Conservation (phyloP, 1,140 invertebrate genomes). For the Macrobrachium nipponense region DNA sequence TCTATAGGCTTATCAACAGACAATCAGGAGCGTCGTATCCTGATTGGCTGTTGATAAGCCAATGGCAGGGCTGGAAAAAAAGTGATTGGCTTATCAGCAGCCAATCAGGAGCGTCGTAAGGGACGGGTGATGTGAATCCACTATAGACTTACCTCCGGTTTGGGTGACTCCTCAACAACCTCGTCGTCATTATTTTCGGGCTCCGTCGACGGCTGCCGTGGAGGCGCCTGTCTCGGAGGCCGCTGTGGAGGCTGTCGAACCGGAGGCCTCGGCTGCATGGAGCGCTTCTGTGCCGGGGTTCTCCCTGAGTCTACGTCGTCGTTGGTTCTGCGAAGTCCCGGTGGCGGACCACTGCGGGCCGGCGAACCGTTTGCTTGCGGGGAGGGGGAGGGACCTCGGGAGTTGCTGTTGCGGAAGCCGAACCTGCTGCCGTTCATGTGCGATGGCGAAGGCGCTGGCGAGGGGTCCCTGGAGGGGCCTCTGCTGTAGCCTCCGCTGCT, state of each 20-base stretch:
- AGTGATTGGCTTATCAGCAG: no score
- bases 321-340: not conserved
- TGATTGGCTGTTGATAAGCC: no score
- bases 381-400: conserved; percentile 16
- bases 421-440: conserved; percentile 25
- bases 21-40: no score
- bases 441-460: conserved; percentile 54
- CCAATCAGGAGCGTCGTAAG: no score
- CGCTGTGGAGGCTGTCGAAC: conserved; percentile 19
- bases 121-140: no score
- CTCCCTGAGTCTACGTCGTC: not conserved
- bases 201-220: not conserved
- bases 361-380: conserved; percentile 41
- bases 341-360: conserved; percentile 26
- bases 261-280: not conserved
- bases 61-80: no score
- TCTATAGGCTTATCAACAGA: no score
- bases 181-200: not conserved
- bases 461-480: conserved; percentile 63
- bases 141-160: not conserved
- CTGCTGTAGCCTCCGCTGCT: conserved; percentile 65
- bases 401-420: conserved; percentile 26
- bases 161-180: not conserved
- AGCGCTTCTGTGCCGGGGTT: not conserved
- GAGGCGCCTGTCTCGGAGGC: not conserved